Evolutionary conservation across 2,888 invertebrate genomes (phyloP), one percentile per base, ranked within the genome.

Genomic region (Strigamia crassipes): DNA sequence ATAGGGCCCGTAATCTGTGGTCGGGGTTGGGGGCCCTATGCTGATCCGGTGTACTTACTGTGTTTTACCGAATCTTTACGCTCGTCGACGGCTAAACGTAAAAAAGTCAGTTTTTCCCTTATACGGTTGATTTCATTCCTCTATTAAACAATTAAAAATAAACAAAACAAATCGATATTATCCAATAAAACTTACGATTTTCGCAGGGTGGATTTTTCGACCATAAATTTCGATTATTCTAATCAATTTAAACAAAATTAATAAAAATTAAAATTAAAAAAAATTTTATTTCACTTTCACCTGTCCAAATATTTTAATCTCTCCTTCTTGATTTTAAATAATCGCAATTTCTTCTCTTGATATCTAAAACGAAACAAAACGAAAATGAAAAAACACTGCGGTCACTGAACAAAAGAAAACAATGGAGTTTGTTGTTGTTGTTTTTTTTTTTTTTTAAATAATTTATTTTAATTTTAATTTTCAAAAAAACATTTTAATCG

Each of bases 311-410:
- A 87, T 78, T 89, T 88, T 84, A 89, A 89, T 83, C 90, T 88
- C 78, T 90, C 90, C 81, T 90, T 90, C 86, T 91, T 90, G 83
- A 92, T 87, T 85, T 91, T 90, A 84, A 90, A 87, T 83, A 92
- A 89, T 84, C 90, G 89, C 85, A 90, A 89, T 85, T 92, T 92
- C 85, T 92, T 92, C 85, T 92, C 92, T 38, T 90, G 89, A 86
- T 91, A 91, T 84, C 92, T 92, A 21, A n/a, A 79, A 27, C 78
- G 34, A 38, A 73, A 13, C 23, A 80, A 82, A 77, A 4, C 6
- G 4, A 18, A 56, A 56, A 56, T 56, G 18, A 56, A n/a, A n/a
- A n/a, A n/a, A n/a, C n/a, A n/a, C n/a, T n/a, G n/a, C n/a, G n/a
- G n/a, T n/a, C n/a, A n/a, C n/a, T n/a, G 61, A 56, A 56, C 61